Conservation (phyloP, 2,797 vertebrate genomes). For the Cebuella pygmaea region DNA sequence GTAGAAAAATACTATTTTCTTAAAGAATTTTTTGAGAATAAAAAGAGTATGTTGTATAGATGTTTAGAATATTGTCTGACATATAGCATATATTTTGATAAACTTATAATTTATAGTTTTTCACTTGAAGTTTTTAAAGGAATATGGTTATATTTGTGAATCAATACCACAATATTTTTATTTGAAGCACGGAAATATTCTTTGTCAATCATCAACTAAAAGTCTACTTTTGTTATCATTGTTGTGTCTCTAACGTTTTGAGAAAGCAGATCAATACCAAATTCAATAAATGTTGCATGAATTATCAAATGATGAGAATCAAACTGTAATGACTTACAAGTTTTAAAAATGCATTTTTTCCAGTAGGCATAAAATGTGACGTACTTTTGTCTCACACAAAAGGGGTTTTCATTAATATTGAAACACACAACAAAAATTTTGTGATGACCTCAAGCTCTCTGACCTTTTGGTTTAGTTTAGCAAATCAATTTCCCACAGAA, state of each 20-base stretch:
- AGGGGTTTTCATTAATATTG: background rate
- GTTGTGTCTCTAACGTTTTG: background rate
- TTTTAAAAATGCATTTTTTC: background rate
- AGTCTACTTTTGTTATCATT: background rate
- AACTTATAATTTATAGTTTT: background rate
- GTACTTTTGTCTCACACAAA: background rate
- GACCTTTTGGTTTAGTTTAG: background rate
- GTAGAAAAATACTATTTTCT: background rate
- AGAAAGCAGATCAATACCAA: background rate
- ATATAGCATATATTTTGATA: background rate
- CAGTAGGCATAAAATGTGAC: background rate
- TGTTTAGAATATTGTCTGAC: background rate
- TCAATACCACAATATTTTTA: background rate
- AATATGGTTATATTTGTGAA: background rate
- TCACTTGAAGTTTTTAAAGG: background rate
- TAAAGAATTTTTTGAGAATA: background rate
- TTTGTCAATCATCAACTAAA: background rate
- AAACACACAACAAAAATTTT: background rate
- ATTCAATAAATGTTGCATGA: background rate
- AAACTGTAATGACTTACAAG: background rate
- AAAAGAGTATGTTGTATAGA: background rate
- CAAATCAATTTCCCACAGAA: background rate
- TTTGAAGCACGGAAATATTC: background rate
- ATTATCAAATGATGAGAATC: conserved; percentile 16
- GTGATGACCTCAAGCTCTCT: background rate